A percentile compares a stretch with the other conserved stretches of the same genome.
phyloP scores from a whole-genome alignment of 2,113 vertebrate species.

The Butorides virescens region DNA sequence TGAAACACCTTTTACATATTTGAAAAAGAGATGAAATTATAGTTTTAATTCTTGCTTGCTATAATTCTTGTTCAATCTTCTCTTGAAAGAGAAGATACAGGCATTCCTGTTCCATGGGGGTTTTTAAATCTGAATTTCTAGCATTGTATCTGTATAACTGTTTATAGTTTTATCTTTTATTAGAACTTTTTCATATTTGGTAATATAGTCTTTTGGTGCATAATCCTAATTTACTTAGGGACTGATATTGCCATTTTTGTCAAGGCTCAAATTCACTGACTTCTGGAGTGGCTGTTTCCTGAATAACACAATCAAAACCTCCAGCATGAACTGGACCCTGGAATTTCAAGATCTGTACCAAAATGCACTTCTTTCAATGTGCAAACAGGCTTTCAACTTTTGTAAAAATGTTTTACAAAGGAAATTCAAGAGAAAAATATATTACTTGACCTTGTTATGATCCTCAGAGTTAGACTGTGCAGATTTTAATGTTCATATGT shows the following conservation, averaged over 20 bases:
- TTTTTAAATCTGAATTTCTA: neutral
- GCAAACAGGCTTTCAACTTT: neutral
- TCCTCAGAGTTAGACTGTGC: neutral
- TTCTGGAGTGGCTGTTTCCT: neutral
- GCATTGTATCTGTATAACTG: neutral
- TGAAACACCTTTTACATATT: neutral
- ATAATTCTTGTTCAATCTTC: neutral
- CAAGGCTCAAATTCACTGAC: neutral
- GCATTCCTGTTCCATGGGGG: rapidly evolving
- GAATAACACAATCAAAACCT: neutral
- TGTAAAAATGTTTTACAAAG: neutral
- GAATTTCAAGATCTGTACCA: neutral
- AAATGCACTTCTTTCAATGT: neutral
- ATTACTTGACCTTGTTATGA: neutral
- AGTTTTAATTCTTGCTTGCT: neutral
- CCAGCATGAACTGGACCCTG: neutral
- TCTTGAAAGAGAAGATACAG: neutral
- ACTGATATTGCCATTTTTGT: neutral
- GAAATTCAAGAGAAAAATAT: neutral
- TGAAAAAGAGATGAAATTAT: neutral
- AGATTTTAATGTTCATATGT: neutral
- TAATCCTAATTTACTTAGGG: neutral
- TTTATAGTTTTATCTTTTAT: neutral
- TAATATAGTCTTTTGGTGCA: neutral
- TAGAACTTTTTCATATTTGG: neutral